Conservation (phyloP, 2,113 vertebrate genomes). For the Myanophis thanlyinensis region DNA sequence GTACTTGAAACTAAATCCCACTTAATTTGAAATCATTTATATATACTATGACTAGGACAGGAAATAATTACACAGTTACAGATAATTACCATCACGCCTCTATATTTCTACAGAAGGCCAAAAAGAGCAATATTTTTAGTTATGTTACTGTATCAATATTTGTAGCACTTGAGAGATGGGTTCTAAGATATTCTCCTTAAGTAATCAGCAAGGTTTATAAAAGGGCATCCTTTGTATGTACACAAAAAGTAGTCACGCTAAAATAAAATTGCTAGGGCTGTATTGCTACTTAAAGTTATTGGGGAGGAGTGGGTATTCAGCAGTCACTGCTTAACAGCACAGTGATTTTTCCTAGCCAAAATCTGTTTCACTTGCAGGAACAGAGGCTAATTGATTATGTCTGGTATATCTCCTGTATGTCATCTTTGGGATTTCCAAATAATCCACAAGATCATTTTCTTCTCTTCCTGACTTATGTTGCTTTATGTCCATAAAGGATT, state of each 20-base stretch:
- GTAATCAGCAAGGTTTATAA: background rate
- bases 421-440: background rate
- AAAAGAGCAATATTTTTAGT: background rate
- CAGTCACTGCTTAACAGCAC: background rate
- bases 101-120: background rate
- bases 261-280: background rate
- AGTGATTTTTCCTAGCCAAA: background rate
- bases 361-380: background rate
- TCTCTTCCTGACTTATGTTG: background rate
- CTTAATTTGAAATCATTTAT: background rate
- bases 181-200: background rate
- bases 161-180: background rate
- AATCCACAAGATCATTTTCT: background rate
- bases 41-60: background rate
- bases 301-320: background rate
- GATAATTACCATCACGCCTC: background rate
- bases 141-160: background rate
- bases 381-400: background rate
- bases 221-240: background rate
- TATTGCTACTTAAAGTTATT: background rate
- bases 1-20: background rate
- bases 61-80: background rate
- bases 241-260: background rate
- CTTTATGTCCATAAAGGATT: background rate
- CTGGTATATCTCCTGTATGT: background rate